Base-by-base conservation (phyloP, 2,113 vertebrate species). In the Odontophorus gujanensis region DNA sequence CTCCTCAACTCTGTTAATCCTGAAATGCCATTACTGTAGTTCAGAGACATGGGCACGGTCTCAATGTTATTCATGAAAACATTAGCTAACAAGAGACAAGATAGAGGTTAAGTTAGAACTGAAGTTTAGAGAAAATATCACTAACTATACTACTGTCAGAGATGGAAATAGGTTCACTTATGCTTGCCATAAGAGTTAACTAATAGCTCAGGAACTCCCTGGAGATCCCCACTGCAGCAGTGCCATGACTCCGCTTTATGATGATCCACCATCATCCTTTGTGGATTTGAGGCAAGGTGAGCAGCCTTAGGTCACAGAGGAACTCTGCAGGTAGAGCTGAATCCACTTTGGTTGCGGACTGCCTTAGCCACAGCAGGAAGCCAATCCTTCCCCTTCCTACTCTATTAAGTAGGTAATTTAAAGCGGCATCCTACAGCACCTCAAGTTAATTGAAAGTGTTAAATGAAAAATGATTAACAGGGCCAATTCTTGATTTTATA, bases 391-490 rank as follows among this genome's bases (percentile, higher is more conserved):
- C 73, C 61, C 83, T 95, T 96, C 93, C 93, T 91, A 92, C 72
- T 90, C 93, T 86, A 92, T 96, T 96, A 96, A 92, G 76, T 20
- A 81, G 76, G 40, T 95, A 90, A 95, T 95, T 94, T 95, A 91
- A 89, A 93, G 94, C 89, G 75, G 67, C 81, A 93, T 96, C 91
- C 91, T 96, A 95, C 81, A 81, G 81, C n/a, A 93, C 89, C 89
- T 93, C 65, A 74, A 95, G 73, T 75, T 95, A 97, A 96, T 95
- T 95, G 85, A 89, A 96, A 95, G 84, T 85, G 65, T 92, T 95
- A 95, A 95, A 94, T 78, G 57, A 88, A 83, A 95, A 90, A 85
- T 87, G 93, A 92, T 87, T 96, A 92, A 93, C 87, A 85, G 57
- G 55, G 32, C 13, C 71, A 79, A 83, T 61, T 61, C 71, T 87